A percentile compares a stretch with the other conserved stretches of the same genome.
phyloP scores from a whole-genome alignment of 2,888 invertebrate genomes.

The Teleogryllus oceanicus region DNA sequence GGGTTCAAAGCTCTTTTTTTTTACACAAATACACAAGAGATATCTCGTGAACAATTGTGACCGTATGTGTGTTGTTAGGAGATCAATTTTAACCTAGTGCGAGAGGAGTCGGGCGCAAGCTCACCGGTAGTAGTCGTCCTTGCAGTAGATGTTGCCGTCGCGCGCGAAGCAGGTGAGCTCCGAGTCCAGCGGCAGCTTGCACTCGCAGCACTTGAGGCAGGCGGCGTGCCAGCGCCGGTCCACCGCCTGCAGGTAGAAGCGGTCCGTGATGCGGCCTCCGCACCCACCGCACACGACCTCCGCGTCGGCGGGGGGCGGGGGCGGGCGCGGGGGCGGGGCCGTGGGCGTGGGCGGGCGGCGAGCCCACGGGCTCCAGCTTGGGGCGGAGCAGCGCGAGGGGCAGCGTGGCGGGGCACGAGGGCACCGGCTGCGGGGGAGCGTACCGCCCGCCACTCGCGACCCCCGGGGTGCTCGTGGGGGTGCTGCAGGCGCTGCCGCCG shows the following conservation, averaged over 20 bases:
- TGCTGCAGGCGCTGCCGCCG: conserved; percentile 25
- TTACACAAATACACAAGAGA: too few relatives aligned
- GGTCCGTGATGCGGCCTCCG: conserved; percentile 78
- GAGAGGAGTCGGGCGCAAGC: conserved; percentile 42
- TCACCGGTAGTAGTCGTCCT: conserved; percentile 94
- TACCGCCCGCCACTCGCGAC: conserved; percentile 51
- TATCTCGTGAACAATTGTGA: too few relatives aligned
- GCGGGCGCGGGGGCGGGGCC: conserved; percentile 47
- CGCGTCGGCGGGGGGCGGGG: conserved; percentile 41
- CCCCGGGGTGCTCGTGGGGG: conserved; percentile 45
- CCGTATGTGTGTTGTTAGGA: too few relatives aligned
- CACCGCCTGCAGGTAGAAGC: conserved; percentile 87
- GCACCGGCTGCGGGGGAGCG: conserved; percentile 45
- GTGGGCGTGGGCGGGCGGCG: conserved; percentile 48
- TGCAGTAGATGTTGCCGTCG: conserved; percentile 92
- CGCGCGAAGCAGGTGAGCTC: conserved; percentile 89
- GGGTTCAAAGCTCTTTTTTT: too few relatives aligned
- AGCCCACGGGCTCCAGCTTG: conserved; percentile 31
- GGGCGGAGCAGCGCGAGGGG: conserved; percentile 28
- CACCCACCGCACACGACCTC: conserved; percentile 79
- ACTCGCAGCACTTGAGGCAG: conserved; percentile 87
- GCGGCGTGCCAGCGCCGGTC: conserved; percentile 91
- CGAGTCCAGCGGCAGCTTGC: conserved; percentile 82
- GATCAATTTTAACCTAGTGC: neutral
- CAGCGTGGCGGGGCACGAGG: conserved; percentile 38